Base-by-base conservation (phyloP, 2,888 invertebrate species). In the Zelleria hepariella region DNA sequence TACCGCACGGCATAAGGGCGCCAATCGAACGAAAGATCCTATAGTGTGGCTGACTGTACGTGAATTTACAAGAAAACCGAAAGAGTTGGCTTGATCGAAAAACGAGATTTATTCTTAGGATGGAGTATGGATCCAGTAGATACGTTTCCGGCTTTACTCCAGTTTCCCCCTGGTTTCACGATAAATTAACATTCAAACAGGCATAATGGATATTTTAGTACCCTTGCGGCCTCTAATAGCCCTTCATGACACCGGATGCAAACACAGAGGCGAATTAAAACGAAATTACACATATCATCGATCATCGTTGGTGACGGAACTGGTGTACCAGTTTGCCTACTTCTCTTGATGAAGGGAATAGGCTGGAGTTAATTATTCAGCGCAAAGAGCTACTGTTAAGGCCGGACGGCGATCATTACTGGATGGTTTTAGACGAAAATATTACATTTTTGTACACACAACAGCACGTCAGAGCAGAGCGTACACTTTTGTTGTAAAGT, bases 321-420 rank as follows among this genome's bases (percentile, higher is more conserved):
- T 53, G 25, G 53, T 53, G 53, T n/a, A n/a, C 53, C 53, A 53
- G 53, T 53, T 53, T 24, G 15, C 24, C 21, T 52, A 21, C 15
- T 52, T 24, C 21, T 23, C 24, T 5, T 23, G 25, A 24, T 23
- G 32, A 24, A 53, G 24, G 53, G 53, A 24, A 53, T 53, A 25
- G 23, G 25, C 18, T 53, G n/a, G n/a, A 53, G 4, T 53, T 53
- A 53, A 53, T 53, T 53, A 53, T 53, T 53, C 53, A 53, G 10
- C 25, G 15, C 32, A 10, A 42, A 32, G 32, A 10, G 15, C 32
- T 42, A 51, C 6, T 53, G 23, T 20, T 52, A 23, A 7, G 15
- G 4, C 54, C 18, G 10, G 25, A 26, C 5, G 3, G 25, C 5
- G 26, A n/a, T 5, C 23, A 26, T 18, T n/a, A 25, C 26, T 54